Evolutionary conservation across 2,888 invertebrate species (phyloP), one percentile per base, ranked within the genome.

Genomic region (Gandaritis pyraliata): DNA sequence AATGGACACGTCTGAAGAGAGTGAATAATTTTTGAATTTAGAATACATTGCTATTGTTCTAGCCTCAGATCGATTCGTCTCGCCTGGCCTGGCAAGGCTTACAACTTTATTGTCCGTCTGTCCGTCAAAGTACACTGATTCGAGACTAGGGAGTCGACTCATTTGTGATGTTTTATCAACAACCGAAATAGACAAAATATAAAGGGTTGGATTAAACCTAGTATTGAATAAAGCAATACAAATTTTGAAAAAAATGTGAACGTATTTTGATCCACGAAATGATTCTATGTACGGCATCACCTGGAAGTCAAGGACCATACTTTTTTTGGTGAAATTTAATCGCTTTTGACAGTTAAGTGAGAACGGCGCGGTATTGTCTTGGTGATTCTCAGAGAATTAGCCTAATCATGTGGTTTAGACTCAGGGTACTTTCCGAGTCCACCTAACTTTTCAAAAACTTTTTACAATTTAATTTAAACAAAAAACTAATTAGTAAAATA

Each of bases 401-500:
- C 15, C 13, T 6, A 41, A 41, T 7, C 41, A 15, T 8, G 41
- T 43, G 51, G 39, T 12, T n/a, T 48, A 10, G 8, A n/a, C 12
- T 41, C 39, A 30, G 18, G 16, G 47, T 6, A 13, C 49, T 53
- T 52, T 59, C 57, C 50, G 57, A 50, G 33, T 10, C 47, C 11
- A 61, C 51, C 49, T 55, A 65, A 65, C 65, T 64, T 67, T 67
- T 64, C 45, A 29, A 43, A 60, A 58, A 62, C 52, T 62, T 65
- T 62, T 58, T 61, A 59, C 61, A 62, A 69, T 69, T 61, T 59
- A 67, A 62, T 62, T 36, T 39, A 49, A 62, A 65, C 64, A 56
- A 48, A 65, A 67, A 65, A 67, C 65, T 64, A 62, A 67, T 65
- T 69, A 58, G 60, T 38, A 51, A 69, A 69, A 67, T 64, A n/a